Evolutionary conservation across 1,140 invertebrate genomes (phyloP).

Genomic region (Temnothorax longispinosus): DNA sequence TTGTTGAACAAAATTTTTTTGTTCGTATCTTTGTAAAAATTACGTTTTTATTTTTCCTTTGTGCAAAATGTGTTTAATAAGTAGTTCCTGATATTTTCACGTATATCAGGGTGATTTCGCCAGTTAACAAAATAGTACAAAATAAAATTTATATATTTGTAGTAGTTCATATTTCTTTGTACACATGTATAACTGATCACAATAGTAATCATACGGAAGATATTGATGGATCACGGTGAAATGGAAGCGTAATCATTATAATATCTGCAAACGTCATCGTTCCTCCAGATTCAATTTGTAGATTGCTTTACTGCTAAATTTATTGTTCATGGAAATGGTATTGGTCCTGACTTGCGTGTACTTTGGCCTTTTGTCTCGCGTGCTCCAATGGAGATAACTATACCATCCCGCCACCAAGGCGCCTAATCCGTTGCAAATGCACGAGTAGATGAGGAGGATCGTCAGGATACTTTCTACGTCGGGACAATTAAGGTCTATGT

Average conservation of each 20-base stretch:
- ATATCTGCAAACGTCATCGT: constrained; percentile 75
- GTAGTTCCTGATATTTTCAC: not conserved
- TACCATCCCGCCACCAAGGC: constrained; percentile 83
- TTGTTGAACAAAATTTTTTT: not conserved
- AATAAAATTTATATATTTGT: not conserved
- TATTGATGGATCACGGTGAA: not conserved
- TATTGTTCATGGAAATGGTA: constrained; percentile 73
- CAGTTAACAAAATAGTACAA: not conserved
- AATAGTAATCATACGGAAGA: not conserved
- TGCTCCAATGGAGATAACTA: constrained; percentile 85
- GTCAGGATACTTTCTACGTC: constrained; percentile 84
- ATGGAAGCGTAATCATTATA: constrained; percentile 11
- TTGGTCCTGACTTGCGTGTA: constrained; percentile 84
- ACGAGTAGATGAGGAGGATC: constrained; percentile 84
- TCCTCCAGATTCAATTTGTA: constrained; percentile 77
- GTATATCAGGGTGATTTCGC: not conserved
- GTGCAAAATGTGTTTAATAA: not conserved
- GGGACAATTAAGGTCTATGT: constrained; percentile 85
- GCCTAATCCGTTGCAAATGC: constrained; percentile 83
- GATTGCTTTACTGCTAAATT: constrained; percentile 72
- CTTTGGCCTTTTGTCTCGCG: constrained; percentile 75
- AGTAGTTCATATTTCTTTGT: not conserved
- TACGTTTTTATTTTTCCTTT: not conserved
- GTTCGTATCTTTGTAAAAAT: not conserved
- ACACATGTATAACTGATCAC: not conserved